phyloP scores from a whole-genome alignment of 2,888 invertebrate species.

The Tupiocoris notatus region DNA sequence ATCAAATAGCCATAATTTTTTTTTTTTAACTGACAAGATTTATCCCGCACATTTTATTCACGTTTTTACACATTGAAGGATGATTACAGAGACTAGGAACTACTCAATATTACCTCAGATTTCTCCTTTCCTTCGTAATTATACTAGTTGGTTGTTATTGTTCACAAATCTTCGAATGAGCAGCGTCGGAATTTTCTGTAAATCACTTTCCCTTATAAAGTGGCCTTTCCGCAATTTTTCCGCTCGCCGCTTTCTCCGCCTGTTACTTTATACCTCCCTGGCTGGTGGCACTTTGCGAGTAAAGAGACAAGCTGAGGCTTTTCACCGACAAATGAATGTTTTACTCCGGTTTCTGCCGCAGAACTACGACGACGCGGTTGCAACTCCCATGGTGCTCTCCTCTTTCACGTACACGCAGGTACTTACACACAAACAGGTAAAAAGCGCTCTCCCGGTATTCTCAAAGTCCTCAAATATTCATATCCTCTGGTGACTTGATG shows the following conservation, averaged over 20 bases:
- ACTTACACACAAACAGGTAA: not conserved
- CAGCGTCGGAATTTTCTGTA: too few species aligned
- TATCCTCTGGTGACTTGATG: constrained; percentile 13
- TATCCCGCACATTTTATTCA: too few species aligned
- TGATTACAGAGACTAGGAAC: too few species aligned
- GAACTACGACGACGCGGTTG: constrained; percentile 4
- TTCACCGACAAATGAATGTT: constrained; percentile 37
- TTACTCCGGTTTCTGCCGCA: constrained; percentile 30
- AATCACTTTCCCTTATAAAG: too few species aligned
- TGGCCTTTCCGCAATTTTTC: too few species aligned
- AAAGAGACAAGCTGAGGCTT: not conserved
- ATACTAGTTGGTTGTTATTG: too few species aligned
- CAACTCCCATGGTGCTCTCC: constrained; percentile 5
- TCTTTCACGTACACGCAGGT: not conserved
- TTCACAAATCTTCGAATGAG: too few species aligned
- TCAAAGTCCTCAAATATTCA: constrained; percentile 24
- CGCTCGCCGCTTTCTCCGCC: not conserved
- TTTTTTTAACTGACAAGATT: too few species aligned
- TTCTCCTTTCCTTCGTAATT: too few species aligned
- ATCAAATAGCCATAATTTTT: too few species aligned
- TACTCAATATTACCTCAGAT: too few species aligned
- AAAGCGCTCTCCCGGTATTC: not conserved
- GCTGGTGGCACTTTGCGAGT: constrained; percentile 1
- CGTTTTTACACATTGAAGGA: too few species aligned
- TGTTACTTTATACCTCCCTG: constrained; percentile 2